These are phyloP conservation scores for Megastigmus dorsalis DNA, from an alignment of 2,888 invertebrate species.

Conservation along the genomic window DNA sequence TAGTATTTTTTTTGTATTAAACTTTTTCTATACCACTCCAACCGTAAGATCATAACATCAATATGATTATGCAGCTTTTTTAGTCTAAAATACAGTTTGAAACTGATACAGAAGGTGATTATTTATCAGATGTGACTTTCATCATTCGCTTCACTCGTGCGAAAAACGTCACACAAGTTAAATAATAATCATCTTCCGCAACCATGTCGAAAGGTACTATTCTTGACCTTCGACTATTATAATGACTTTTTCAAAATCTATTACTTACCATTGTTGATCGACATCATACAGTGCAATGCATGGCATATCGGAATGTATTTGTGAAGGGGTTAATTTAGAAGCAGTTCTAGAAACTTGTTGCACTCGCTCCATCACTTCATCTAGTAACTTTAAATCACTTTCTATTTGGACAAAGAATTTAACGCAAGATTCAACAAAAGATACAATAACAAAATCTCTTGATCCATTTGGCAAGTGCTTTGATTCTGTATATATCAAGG, in stretches of 20 bases:
- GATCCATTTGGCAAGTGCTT: slow-evolving; percentile 56
- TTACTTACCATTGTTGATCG: slow-evolving; percentile 84
- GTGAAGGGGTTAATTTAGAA: slow-evolving; percentile 68
- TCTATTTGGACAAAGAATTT: slow-evolving; percentile 85
- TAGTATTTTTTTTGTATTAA: no score
- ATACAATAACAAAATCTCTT: slow-evolving; percentile 74
- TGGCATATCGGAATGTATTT: slow-evolving; percentile 79
- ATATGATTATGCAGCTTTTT: slow-evolving; percentile 7
- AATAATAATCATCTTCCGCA: no score
- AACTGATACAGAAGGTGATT: no score
- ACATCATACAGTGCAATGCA: slow-evolving; percentile 88
- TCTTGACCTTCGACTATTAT: no score
- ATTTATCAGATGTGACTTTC: no score
- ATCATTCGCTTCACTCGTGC: no score
- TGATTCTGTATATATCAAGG: slow-evolving; percentile 58
- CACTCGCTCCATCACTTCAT: slow-evolving; percentile 82
- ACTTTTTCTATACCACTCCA: no score
- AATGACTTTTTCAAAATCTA: neutral
- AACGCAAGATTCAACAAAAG: slow-evolving; percentile 82
- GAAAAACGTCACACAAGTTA: no score
- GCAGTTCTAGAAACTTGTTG: slow-evolving; percentile 78
- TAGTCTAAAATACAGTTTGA: neutral
- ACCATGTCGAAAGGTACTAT: no score
- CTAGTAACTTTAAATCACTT: slow-evolving; percentile 78
- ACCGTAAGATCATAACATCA: no score